phyloP scores from a whole-genome alignment of 1,140 invertebrate genomes.

The Akabosia matsudoensis region DNA sequence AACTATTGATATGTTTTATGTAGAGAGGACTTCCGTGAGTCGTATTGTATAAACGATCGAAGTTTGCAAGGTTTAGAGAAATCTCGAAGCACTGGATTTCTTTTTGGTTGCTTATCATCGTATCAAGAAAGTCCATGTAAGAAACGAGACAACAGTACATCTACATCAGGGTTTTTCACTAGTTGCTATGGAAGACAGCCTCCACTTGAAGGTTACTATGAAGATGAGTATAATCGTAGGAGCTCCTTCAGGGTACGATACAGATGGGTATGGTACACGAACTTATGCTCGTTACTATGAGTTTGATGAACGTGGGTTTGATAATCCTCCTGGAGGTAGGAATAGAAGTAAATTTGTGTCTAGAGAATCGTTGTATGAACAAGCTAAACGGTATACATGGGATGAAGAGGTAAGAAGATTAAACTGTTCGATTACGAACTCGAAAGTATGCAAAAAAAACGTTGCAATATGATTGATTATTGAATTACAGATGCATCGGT shows the following conservation, averaged over 20 bases:
- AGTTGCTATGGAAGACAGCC: conserved; percentile 50
- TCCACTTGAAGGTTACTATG: not conserved
- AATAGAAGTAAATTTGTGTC: conserved; percentile 13
- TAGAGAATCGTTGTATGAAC: conserved; percentile 39
- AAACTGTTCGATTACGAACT: not conserved
- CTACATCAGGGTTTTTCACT: conserved; percentile 46
- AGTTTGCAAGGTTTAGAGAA: conserved; percentile 80
- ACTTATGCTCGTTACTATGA: not conserved
- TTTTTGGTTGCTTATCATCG: conserved; percentile 80
- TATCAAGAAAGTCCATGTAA: conserved; percentile 58
- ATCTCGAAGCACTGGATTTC: conserved; percentile 60
- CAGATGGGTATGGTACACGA: not conserved
- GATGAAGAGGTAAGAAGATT: conserved; percentile 37
- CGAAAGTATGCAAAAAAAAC: not conserved
- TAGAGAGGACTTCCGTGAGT: conserved; percentile 81
- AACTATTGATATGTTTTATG: too few species aligned
- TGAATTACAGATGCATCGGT: conserved; percentile 39
- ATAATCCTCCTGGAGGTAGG: not conserved
- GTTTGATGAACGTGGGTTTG: conserved; percentile 41
- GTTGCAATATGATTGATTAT: not conserved
- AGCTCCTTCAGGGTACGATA: conserved; percentile 22
- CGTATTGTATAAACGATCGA: conserved; percentile 88
- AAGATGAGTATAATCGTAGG: conserved; percentile 7
- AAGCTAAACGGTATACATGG: conserved; percentile 44
- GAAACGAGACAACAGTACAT: conserved; percentile 48